Conservation (phyloP, 2,797 vertebrate genomes). For the Aldrovandia affinis region DNA sequence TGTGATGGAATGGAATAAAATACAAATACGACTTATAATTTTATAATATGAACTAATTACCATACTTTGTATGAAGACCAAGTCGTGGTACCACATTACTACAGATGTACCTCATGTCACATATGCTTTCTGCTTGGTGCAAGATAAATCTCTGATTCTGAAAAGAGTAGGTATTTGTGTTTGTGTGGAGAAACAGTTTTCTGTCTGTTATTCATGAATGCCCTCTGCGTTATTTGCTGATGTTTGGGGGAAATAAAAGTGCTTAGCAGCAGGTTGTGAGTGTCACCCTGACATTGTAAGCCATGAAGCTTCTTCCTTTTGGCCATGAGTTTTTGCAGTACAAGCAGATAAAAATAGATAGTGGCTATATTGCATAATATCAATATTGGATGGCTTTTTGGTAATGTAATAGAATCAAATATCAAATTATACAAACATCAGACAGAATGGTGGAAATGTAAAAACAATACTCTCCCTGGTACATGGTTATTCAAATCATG, state of each 20-base stretch:
- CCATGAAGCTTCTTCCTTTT: background rate
- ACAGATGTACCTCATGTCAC: too few species aligned
- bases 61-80: too few species aligned
- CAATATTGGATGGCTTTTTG: background rate
- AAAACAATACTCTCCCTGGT: too few species aligned
- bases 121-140: too few species aligned
- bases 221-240: background rate
- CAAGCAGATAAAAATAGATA: background rate
- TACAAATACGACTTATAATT: too few species aligned
- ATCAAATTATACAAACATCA: background rate
- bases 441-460: too few species aligned
- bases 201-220: background rate
- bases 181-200: background rate
- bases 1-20: too few species aligned
- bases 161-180: background rate
- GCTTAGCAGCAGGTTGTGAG: constrained; percentile 6
- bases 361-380: background rate
- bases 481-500: too few species aligned
- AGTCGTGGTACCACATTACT: too few species aligned
- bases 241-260: background rate
- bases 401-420: background rate
- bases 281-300: background rate
- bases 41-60: too few species aligned
- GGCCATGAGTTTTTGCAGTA: background rate
- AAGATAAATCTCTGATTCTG: background rate